Evolutionary conservation across 2,113 vertebrate genomes (phyloP).

Genomic region (Nymphicus hollandicus): DNA sequence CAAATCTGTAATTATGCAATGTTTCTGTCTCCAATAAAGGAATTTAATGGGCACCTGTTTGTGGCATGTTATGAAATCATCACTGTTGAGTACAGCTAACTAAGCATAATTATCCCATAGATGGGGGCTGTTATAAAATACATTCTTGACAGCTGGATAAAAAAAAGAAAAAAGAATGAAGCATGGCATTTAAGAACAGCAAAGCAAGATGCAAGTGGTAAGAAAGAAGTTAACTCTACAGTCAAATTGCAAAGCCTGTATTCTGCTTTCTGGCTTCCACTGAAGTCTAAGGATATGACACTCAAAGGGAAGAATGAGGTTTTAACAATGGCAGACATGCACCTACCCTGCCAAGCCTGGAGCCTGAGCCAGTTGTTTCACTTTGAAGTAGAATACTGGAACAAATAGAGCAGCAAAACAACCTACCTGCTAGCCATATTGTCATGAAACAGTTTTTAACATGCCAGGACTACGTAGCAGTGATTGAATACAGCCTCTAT

Average conservation of each 20-base stretch:
- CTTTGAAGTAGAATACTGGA: neutral
- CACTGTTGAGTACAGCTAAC: neutral
- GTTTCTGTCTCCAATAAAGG: slow-evolving; percentile 75
- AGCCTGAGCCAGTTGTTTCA: neutral
- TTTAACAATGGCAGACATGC: neutral
- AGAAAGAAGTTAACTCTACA: neutral
- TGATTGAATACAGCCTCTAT: neutral
- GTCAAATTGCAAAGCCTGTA: neutral
- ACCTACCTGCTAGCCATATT: neutral
- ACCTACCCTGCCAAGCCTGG: neutral
- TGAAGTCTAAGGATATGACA: neutral
- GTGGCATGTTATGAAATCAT: slow-evolving; percentile 25
- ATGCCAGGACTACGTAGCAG: neutral
- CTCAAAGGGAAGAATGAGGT: neutral
- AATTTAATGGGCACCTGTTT: slow-evolving; percentile 62
- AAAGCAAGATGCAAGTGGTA: neutral
- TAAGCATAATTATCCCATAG: neutral
- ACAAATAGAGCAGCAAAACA: neutral
- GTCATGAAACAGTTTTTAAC: neutral
- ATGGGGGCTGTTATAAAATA: neutral
- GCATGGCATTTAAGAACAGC: neutral
- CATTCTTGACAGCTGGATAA: neutral
- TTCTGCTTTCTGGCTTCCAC: neutral
- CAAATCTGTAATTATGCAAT: slow-evolving; percentile 61
- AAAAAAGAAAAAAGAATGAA: neutral